Evolutionary conservation across 2,888 invertebrate genomes (phyloP).

Genomic region (Prosapia bicincta): DNA sequence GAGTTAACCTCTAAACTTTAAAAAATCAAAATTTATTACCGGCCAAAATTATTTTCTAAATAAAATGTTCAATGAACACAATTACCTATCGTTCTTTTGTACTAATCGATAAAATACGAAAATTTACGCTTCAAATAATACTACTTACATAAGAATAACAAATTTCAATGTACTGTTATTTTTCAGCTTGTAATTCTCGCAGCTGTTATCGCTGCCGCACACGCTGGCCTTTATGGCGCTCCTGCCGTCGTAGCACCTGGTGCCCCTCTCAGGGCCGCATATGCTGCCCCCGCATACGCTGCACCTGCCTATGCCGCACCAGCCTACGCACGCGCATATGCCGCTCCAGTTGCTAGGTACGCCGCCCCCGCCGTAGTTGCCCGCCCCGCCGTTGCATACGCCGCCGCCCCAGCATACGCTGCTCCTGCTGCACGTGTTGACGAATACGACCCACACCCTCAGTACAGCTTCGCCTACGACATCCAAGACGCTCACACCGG

Average conservation of each 20-base stretch:
- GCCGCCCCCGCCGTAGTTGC: constrained; percentile 14
- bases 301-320: constrained; percentile 19
- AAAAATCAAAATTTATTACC: too few species aligned
- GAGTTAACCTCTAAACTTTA: too few species aligned
- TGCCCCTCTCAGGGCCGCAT: background rate
- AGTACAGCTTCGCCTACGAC: background rate
- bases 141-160: too few species aligned
- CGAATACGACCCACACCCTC: background rate
- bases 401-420: constrained; percentile 18
- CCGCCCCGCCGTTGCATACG: constrained; percentile 20
- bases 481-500: background rate
- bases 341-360: constrained; percentile 7
- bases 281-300: constrained; percentile 22
- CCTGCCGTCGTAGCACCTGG: constrained; percentile 18
- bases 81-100: too few species aligned
- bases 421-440: constrained; percentile 12
- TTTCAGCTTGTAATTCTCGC: background rate
- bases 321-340: constrained; percentile 21
- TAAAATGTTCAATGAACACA: too few species aligned
- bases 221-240: constrained; percentile 26
- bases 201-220: background rate
- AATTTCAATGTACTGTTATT: background rate
- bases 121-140: too few species aligned
- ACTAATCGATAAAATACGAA: too few species aligned
- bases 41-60: too few species aligned